Base-by-base conservation (phyloP, 2,888 invertebrate genomes). In the Macaria notata region DNA sequence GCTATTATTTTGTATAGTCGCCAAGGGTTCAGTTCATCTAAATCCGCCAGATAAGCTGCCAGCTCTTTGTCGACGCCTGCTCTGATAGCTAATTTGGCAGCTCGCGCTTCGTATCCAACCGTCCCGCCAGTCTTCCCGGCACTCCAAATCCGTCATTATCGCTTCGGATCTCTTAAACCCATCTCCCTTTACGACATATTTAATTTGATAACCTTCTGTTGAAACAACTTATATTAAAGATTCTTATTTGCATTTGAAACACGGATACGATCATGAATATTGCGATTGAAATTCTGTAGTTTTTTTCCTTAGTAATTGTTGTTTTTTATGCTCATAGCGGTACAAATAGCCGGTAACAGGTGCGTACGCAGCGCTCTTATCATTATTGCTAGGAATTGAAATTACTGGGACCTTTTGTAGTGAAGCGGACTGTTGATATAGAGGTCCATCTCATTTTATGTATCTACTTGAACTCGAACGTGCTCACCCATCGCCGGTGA, bases 1-100 rank as follows among this genome's bases (percentile, higher is more conserved):
- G 83, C 89, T 88, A 90, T 90, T 90, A 89, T 90, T 88, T 87
- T 87, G 86, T 86, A 89, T 84, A 86, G 84, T 79, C 81, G 78
- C 78, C 78, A 83, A 82, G 90, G 90, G 89, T 85, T 82, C 83
- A 83, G 85, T 86, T 88, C 88, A 89, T 90, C 90, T 87, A 89
- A 90, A 90, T 88, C 90, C 84, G 76, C 65, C 73, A 79, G 90
- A 90, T 90, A 90, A 90, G 89, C 85, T 73, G 72, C 72, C 72
- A 76, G 81, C 84, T 86, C 88, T 87, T 90, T 90, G 90, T 90
- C 84, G 84, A 68, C 80, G 76, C 76, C 76, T 72, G 74, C 72
- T 69, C 74, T 79, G 84, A 89, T 88, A 78, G 86, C 89, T 88
- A 88, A 89, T 90, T 89, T 84, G 78, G 71, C 63, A 73, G 63